A percentile compares a stretch with the other conserved stretches of the same genome.
Conservation (phyloP, 2,888 invertebrate species). For the Papilio elwesi region DNA sequence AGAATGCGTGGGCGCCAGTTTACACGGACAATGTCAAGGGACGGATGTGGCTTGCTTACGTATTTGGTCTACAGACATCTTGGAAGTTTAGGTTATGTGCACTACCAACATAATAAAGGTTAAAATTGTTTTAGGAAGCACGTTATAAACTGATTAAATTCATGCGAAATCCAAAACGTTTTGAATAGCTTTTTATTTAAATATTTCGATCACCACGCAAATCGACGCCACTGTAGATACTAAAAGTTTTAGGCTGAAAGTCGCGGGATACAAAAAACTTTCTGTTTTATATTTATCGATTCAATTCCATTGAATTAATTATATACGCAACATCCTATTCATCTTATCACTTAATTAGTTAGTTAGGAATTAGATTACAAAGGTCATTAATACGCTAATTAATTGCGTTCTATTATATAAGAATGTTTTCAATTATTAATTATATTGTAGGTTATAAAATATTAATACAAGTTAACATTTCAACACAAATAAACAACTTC, state of each 20-base stretch:
- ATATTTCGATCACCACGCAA: background rate
- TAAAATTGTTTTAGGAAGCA: too few relatives aligned
- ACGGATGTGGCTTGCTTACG: background rate
- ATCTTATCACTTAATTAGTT: slow-evolving; percentile 6
- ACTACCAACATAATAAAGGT: too few relatives aligned
- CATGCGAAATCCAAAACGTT: too few relatives aligned
- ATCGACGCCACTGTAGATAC: background rate
- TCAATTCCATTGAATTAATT: slow-evolving; percentile 22
- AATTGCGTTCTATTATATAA: slow-evolving; percentile 16
- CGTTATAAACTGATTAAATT: too few relatives aligned
- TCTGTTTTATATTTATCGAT: background rate
- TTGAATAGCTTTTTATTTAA: too few relatives aligned
- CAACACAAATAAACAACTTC: background rate
- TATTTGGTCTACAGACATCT: background rate
- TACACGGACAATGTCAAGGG: slow-evolving; percentile 15
- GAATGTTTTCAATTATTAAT: slow-evolving; percentile 1
- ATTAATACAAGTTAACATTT: slow-evolving; percentile 2
- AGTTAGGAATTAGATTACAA: slow-evolving; percentile 15
- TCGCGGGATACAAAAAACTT: slow-evolving; percentile 18
- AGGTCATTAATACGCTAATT: slow-evolving; percentile 25
- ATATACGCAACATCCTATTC: slow-evolving; percentile 18
- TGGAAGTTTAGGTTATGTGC: too few relatives aligned
- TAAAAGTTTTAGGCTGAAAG: background rate
- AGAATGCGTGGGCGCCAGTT: slow-evolving; percentile 19
- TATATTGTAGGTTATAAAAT: background rate